Percentiles rank a stretch among this genome's conserved stretches.
These are phyloP conservation scores for Corvus hawaiiensis DNA, from an alignment of 2,113 vertebrate genomes.

Conservation along the genomic window DNA sequence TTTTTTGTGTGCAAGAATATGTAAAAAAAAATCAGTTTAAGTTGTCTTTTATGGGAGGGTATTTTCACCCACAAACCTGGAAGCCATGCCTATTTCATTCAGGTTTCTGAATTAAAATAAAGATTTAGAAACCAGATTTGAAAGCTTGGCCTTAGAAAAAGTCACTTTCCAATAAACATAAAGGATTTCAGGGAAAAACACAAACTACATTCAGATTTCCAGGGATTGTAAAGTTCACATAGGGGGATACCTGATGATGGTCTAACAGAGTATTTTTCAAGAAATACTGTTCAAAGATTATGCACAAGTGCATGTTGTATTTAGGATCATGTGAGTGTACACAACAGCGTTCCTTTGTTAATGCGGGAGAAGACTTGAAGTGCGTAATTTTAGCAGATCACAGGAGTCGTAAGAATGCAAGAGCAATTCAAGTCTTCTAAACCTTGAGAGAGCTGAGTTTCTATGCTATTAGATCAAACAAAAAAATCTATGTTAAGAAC, in stretches of 20 bases:
- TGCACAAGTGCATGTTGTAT: background rate
- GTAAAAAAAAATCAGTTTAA: background rate
- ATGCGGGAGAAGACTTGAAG: conserved; percentile 22
- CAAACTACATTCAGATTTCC: background rate
- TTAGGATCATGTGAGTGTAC: background rate
- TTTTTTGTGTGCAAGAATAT: background rate
- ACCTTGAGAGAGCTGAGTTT: conserved; percentile 44
- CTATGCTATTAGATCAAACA: conserved; percentile 56
- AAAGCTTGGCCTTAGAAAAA: background rate
- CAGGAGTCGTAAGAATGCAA: conserved; percentile 29
- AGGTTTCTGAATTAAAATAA: background rate
- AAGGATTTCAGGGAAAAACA: background rate
- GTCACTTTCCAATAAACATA: background rate
- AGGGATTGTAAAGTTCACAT: background rate
- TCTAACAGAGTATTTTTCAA: background rate
- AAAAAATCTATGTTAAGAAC: conserved; percentile 52
- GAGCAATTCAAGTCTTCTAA: conserved; percentile 40
- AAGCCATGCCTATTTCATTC: background rate
- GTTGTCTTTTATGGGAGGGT: background rate
- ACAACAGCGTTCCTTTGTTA: background rate
- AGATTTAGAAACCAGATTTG: background rate
- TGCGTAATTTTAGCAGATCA: conserved; percentile 25
- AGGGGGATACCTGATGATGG: background rate
- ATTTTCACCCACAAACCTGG: background rate
- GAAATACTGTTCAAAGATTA: background rate